Evolutionary conservation across 2,113 vertebrate species (phyloP), one percentile per base, ranked within the genome.

Genomic region (Conger conger): DNA sequence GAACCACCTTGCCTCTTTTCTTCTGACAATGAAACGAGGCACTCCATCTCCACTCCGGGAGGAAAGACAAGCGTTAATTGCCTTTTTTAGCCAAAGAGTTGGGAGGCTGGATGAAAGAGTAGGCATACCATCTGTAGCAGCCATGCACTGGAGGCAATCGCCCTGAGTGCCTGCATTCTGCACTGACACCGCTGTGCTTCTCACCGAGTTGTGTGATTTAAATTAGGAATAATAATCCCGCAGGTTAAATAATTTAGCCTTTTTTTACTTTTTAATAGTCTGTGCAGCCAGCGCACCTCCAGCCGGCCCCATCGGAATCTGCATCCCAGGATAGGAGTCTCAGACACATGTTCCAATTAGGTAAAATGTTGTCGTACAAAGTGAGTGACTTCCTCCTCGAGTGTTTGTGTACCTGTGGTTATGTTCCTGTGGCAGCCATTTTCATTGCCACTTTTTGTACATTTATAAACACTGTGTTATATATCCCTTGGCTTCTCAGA

Each of bases 201-300:
- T 88, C 86, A 82, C 87, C 80, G 84, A 82, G n/a, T 83, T 76
- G 86, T 86, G 86, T 87, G 90, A 87, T 88, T 85, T 84, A 82
- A 88, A 87, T 89, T 90, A 83, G 77, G 78, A 90, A 89, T 88
- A 89, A 88, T 73, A 88, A 85, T 91, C 90, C 90, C 90, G 84
- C 81, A 80, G 87, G 88, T 90, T 93, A 89, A 94, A 94, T 94
- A 89, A 95, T 94, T 94, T 88, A 94, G 88, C 85, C 85, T 79
- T 86, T 81, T 50, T 86, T 87, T 80, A 86, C 83, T 88, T 83
- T 84, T 78, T 79, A 89, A 86, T 84, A 87, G 84, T 87, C 79
- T 57, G 68, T 86, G 73, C 86, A 88, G 88, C 84, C 89, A 87
- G 85, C 83, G 82, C 8, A 86, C 77, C 78, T 8, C 33, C 86